Percentiles rank a stretch among this genome's conserved stretches.
Conservation (phyloP, 2,113 vertebrate genomes). For the Grallaria varia region DNA sequence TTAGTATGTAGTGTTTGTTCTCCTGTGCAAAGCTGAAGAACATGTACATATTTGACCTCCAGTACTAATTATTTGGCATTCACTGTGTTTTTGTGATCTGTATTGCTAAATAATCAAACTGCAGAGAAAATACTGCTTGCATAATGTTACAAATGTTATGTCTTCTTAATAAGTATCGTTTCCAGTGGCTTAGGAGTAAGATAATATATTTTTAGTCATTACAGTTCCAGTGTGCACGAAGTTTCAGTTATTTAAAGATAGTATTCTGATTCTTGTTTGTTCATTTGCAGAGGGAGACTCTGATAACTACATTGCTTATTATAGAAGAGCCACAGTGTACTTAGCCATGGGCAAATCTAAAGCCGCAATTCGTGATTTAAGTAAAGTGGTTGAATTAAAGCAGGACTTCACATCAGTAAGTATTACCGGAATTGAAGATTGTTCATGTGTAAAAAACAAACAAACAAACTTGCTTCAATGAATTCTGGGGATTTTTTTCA, state of each 20-base stretch:
- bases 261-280: conserved; percentile 24
- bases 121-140: not conserved
- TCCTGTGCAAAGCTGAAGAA: not conserved
- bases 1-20: not conserved
- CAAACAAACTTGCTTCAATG: not conserved
- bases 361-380: conserved; percentile 94
- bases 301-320: conserved; percentile 95
- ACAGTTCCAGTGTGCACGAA: not conserved
- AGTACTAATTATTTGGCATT: not conserved
- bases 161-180: not conserved
- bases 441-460: not conserved
- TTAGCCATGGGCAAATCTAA: conserved; percentile 98
- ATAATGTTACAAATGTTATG: not conserved
- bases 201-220: not conserved
- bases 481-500: not conserved
- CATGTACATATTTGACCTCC: not conserved
- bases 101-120: conserved; percentile 2
- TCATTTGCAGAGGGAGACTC: conserved; percentile 88
- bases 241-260: not conserved
- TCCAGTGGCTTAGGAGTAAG: not conserved
- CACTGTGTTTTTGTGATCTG: not conserved
- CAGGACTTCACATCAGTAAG: conserved; percentile 96
- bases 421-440: conserved; percentile 35
- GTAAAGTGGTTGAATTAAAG: conserved; percentile 95
- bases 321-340: conserved; percentile 96